These are phyloP conservation scores for Parnassius orleans DNA, from an alignment of 2,888 invertebrate genomes.

Conservation along the genomic window DNA sequence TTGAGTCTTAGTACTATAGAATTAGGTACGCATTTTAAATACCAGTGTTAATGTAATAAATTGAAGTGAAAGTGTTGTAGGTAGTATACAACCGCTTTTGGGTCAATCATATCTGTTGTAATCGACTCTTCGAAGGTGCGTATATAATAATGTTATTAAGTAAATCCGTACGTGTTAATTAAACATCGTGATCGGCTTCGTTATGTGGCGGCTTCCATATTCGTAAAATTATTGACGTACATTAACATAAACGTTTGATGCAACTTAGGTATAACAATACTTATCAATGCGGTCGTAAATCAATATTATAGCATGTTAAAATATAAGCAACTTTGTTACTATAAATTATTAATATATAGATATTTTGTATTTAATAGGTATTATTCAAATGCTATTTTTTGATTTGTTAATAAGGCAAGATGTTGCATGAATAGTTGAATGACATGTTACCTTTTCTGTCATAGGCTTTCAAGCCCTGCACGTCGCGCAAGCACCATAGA, in stretches of 20 bases:
- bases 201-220: slow-evolving; percentile 11
- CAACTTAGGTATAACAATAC: slow-evolving; percentile 7
- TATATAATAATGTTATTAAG: slow-evolving; percentile 34
- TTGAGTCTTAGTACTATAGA: slow-evolving; percentile 21
- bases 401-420: slow-evolving; percentile 11
- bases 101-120: slow-evolving; percentile 34
- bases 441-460: slow-evolving; percentile 50
- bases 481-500: slow-evolving; percentile 72
- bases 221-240: slow-evolving; percentile 13
- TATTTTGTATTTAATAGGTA: too few species aligned
- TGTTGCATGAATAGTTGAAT: slow-evolving; percentile 1
- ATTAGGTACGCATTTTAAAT: slow-evolving; percentile 18
- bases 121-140: slow-evolving; percentile 39
- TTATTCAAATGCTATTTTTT: neutral
- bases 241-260: slow-evolving; percentile 19
- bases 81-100: slow-evolving; percentile 34
- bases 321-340: neutral
- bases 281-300: slow-evolving; percentile 11
- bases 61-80: slow-evolving; percentile 41
- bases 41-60: slow-evolving; percentile 31
- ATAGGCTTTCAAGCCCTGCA: slow-evolving; percentile 77
- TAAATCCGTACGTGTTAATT: slow-evolving; percentile 26
- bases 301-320: slow-evolving; percentile 2
- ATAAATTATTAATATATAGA: too few species aligned
- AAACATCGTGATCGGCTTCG: neutral